Evolutionary conservation across 2,797 vertebrate species (phyloP).

Genomic region (Gorsachius magnificus): DNA sequence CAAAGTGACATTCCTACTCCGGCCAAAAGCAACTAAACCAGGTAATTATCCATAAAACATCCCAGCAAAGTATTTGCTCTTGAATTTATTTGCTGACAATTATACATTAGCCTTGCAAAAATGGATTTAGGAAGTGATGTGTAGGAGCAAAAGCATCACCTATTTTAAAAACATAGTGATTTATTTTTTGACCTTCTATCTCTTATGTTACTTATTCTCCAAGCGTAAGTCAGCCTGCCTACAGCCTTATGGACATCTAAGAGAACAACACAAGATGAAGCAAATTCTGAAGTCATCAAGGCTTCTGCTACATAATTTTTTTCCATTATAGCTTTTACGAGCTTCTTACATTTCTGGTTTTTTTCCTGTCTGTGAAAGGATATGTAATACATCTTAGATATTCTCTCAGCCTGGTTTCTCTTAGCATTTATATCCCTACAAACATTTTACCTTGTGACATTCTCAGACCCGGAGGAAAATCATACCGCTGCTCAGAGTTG

Average conservation of each 20-base stretch:
- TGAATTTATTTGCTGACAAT: not conserved
- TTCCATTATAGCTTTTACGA: not conserved
- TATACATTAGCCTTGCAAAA: not conserved
- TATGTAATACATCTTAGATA: not conserved
- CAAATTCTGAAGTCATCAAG: not conserved
- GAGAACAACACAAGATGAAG: not conserved
- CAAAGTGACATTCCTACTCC: not conserved
- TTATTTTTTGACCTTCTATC: not conserved
- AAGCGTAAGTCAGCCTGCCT: not conserved
- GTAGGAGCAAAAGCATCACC: not conserved
- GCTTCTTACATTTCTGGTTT: not conserved
- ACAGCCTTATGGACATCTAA: not conserved
- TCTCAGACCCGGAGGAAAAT: not conserved
- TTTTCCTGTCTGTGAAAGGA: not conserved
- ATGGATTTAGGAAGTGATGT: not conserved
- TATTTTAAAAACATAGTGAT: not conserved
- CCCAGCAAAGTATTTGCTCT: not conserved
- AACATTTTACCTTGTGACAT: not conserved
- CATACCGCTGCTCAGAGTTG: not conserved
- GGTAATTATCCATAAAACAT: not conserved
- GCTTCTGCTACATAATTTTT: not conserved
- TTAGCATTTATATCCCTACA: not conserved
- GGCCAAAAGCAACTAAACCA: not conserved
- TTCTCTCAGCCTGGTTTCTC: not conserved
- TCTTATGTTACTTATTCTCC: not conserved